Evolutionary conservation across 2,113 vertebrate genomes (phyloP).

Genomic region (Crotalus tigris): DNA sequence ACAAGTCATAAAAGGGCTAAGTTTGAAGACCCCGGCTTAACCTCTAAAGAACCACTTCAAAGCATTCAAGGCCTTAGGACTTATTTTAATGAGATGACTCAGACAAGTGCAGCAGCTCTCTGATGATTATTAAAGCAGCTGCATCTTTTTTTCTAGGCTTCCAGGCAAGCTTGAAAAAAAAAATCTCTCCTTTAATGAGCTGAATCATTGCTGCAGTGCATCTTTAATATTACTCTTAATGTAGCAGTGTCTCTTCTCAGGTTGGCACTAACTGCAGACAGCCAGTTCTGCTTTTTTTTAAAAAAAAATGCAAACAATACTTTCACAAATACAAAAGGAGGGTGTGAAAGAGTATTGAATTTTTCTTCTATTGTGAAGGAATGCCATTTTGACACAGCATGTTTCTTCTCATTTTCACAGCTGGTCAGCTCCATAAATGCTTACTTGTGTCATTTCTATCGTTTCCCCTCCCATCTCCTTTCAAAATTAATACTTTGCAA

Average conservation of each 20-base stretch:
- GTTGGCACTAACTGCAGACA: not conserved
- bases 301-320: not conserved
- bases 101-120: not conserved
- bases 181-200: not conserved
- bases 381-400: conserved; percentile 32
- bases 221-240: not conserved
- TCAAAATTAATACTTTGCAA: conserved; percentile 32
- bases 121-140: not conserved
- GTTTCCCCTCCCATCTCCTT: conserved; percentile 10
- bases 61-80: not conserved
- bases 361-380: conserved; percentile 26
- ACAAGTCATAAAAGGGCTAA: too few relatives aligned
- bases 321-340: conserved; percentile 2
- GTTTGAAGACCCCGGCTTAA: too few relatives aligned
- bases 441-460: not conserved
- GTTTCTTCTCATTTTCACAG: conserved; percentile 40
- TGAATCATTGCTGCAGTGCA: not conserved
- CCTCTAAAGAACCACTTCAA: not conserved
- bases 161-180: not conserved
- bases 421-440: conserved; percentile 28
- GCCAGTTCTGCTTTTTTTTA: conserved; percentile 29
- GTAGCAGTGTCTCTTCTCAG: not conserved
- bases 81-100: not conserved
- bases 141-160: not conserved
- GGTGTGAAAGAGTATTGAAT: accelerated